phyloP scores from a whole-genome alignment of 92 coral and sea anemone species.

The Actinostola sp. region DNA sequence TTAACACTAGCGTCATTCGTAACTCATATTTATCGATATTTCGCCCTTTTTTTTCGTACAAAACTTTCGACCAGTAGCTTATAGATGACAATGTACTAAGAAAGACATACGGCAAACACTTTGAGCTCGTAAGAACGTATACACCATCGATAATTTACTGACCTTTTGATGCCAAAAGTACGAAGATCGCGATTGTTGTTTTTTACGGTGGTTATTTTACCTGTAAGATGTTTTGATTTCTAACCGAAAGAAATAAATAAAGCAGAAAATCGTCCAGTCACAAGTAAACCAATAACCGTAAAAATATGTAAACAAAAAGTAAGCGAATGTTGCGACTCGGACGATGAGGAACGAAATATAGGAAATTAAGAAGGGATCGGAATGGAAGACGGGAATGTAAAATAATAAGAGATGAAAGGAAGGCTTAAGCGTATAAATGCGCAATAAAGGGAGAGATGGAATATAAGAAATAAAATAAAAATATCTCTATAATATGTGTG shows the following conservation, averaged over 20 bases:
- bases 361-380: not conserved
- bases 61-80: too few species aligned
- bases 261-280: conserved; percentile 19
- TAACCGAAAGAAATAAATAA: not conserved
- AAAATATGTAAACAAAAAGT: conserved; percentile 23
- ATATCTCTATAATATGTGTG: not conserved
- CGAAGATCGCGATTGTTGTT: not conserved
- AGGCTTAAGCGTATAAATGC: not conserved
- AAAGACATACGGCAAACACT: too few species aligned
- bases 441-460: too few species aligned
- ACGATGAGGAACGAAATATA: not conserved
- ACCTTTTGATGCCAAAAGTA: not conserved
- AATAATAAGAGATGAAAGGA: not conserved
- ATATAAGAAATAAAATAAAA: not conserved
- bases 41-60: too few species aligned
- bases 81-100: too few species aligned
- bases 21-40: too few species aligned
- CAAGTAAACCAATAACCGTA: conserved; percentile 9
- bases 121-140: not conserved
- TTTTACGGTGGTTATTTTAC: not conserved
- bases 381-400: not conserved
- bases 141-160: not conserved
- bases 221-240: conserved; percentile 21
- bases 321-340: not conserved
- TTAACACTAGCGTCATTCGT: too few species aligned